Percentiles rank a stretch among this genome's conserved stretches.
These are phyloP conservation scores for Synergus japonicus DNA, from an alignment of 2,888 invertebrate species.

Conservation along the genomic window DNA sequence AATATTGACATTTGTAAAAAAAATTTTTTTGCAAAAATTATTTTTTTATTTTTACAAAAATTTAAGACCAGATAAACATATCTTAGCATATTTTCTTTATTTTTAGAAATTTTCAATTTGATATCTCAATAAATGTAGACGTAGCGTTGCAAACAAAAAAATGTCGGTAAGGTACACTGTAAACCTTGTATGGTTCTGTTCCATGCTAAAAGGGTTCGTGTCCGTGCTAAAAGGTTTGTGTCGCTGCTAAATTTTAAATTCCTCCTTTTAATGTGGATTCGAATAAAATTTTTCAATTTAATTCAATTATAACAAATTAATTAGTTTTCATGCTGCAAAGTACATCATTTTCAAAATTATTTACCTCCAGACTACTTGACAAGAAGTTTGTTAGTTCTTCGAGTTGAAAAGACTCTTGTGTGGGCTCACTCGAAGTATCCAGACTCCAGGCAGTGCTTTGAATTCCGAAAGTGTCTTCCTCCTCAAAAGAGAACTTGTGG, in stretches of 20 bases:
- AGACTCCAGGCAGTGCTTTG: slow-evolving; percentile 65
- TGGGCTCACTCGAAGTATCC: slow-evolving; percentile 58
- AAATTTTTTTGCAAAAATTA: no score
- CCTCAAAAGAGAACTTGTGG: slow-evolving; percentile 43
- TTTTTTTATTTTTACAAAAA: no score
- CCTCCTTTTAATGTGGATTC: no score
- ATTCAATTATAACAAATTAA: not conserved
- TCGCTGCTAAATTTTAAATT: not conserved
- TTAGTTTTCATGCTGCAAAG: not conserved
- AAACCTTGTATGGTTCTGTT: not conserved
- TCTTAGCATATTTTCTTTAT: no score
- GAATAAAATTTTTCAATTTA: not conserved
- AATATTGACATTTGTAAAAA: no score
- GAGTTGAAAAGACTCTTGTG: slow-evolving; percentile 12
- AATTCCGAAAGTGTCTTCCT: slow-evolving; percentile 65
- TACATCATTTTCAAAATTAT: not conserved
- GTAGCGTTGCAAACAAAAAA: no score
- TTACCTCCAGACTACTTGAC: not conserved
- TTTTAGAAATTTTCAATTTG: no score
- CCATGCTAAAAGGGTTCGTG: not conserved
- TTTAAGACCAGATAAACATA: no score
- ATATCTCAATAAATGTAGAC: no score
- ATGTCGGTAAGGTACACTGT: no score
- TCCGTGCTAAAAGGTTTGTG: not conserved
- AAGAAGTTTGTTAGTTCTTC: not conserved